A percentile compares a stretch with the other conserved stretches of the same genome.
These are phyloP conservation scores for Xerus inauris DNA, from an alignment of 2,113 vertebrate species.

Conservation along the genomic window DNA sequence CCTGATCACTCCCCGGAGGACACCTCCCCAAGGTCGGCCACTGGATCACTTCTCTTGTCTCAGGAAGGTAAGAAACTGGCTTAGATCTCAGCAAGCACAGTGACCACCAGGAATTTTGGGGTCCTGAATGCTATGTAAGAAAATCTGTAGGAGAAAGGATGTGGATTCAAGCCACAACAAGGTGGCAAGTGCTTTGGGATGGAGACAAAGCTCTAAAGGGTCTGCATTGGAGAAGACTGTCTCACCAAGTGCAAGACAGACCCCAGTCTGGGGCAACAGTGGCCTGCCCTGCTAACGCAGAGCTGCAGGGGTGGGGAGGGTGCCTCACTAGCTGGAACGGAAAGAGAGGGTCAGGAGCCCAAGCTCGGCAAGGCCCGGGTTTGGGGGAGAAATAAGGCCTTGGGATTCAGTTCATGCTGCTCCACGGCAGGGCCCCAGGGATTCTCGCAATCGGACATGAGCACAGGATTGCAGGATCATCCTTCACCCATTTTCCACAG, in stretches of 20 bases:
- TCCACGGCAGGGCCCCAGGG: neutral
- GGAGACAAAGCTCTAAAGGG: neutral
- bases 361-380: neutral
- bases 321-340: neutral
- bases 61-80: neutral
- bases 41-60: neutral
- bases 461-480: neutral
- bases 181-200: neutral
- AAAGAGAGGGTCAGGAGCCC: neutral
- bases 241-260: neutral
- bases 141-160: neutral
- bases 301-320: neutral
- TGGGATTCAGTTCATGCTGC: too few species aligned
- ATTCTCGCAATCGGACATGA: neutral
- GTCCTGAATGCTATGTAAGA: neutral
- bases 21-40: neutral
- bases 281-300: neutral
- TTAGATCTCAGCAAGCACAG: neutral
- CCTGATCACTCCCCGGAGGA: neutral
- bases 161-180: neutral
- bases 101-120: neutral
- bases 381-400: neutral
- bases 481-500: neutral
- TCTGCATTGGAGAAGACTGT: neutral
- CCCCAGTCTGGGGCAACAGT: rapidly evolving